These are phyloP conservation scores for Gavia stellata DNA, from an alignment of 2,113 vertebrate species.

Conservation along the genomic window DNA sequence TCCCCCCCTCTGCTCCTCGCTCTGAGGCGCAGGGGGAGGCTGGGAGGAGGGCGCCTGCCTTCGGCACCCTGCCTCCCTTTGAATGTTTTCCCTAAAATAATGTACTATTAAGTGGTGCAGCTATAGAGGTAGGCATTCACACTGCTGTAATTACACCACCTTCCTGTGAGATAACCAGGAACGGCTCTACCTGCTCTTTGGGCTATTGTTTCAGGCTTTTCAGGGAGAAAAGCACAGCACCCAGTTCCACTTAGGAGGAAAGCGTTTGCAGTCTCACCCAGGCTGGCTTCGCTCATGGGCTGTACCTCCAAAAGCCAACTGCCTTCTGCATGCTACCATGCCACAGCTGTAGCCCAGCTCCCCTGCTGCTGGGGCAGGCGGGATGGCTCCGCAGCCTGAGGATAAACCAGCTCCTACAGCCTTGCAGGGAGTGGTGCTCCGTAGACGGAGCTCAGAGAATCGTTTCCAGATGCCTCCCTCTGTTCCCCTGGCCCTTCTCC, in stretches of 20 bases:
- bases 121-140: background rate
- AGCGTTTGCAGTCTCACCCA: background rate
- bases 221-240: background rate
- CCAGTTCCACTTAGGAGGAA: background rate
- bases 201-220: background rate
- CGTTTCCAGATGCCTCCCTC: slow-evolving; percentile 54
- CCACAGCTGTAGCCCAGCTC: background rate
- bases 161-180: slow-evolving; percentile 5
- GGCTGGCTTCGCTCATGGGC: background rate
- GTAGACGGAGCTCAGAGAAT: background rate
- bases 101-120: background rate
- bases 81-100: background rate
- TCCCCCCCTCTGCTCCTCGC: background rate
- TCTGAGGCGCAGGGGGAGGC: background rate
- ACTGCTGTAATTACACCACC: background rate
- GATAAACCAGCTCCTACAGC: slow-evolving; percentile 21
- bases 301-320: background rate
- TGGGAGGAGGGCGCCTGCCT: background rate
- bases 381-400: background rate
- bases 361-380: background rate
- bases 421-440: slow-evolving; percentile 19
- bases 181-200: background rate
- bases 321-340: background rate
- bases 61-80: background rate
- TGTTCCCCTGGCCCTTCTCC: background rate